Evolutionary conservation across 2,113 vertebrate genomes (phyloP).

Genomic region (Nothobranchius furzeri): DNA sequence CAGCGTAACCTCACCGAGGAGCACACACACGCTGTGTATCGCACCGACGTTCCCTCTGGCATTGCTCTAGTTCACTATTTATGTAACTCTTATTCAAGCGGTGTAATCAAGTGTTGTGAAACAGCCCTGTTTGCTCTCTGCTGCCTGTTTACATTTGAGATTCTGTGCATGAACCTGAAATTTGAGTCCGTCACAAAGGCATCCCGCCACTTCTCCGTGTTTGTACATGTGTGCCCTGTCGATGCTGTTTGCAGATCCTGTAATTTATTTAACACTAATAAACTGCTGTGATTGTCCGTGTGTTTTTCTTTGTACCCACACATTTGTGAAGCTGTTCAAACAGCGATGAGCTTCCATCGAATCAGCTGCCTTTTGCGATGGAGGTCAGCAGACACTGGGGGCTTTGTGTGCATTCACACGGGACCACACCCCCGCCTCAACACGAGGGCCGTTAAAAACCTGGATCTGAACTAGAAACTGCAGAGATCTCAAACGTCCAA

Average conservation of each 20-base stretch:
- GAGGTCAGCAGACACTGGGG: no score
- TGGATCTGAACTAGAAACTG: no score
- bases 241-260: conserved; percentile 50
- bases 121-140: conserved; percentile 48
- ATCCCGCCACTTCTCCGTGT: conserved; percentile 30
- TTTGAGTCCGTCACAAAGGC: conserved; percentile 20
- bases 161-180: conserved; percentile 58
- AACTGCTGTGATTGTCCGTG: conserved; percentile 55
- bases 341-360: no score
- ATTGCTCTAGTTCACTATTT: conserved; percentile 66
- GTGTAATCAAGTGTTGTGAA: conserved; percentile 62
- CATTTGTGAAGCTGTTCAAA: not conserved
- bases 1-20: conserved; percentile 38
- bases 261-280: conserved; percentile 72
- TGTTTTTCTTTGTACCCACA: conserved; percentile 5
- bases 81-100: conserved; percentile 64
- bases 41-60: conserved; percentile 50
- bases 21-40: conserved; percentile 41
- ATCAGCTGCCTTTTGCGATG: no score
- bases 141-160: conserved; percentile 58
- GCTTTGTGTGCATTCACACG: no score
- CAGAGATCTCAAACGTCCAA: no score
- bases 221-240: conserved; percentile 35
- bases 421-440: no score
- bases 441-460: no score